Percentiles rank a stretch among this genome's conserved stretches.
Conservation (phyloP, 2,113 vertebrate species). For the Psilopsiagon aymara region DNA sequence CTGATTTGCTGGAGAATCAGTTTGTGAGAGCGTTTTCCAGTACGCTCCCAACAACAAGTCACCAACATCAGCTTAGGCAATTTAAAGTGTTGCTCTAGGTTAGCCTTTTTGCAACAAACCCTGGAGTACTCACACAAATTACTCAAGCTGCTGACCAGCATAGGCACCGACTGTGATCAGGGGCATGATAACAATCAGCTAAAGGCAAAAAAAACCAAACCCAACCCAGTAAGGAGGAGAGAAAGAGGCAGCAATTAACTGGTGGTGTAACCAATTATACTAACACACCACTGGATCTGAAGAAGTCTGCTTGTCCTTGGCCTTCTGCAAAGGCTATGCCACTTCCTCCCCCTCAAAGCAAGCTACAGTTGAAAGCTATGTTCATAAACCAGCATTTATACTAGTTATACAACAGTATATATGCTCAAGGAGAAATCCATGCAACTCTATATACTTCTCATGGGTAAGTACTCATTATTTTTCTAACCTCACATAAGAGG, state of each 20-base stretch:
- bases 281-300: neutral
- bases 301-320: neutral
- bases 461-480: neutral
- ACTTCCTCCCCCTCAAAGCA: neutral
- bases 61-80: neutral
- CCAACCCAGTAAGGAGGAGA: neutral
- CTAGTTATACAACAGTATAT: neutral
- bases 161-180: neutral
- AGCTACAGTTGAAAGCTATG: neutral
- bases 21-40: neutral
- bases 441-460: neutral
- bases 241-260: neutral
- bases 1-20: neutral
- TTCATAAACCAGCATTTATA: neutral
- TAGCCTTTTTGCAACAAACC: neutral
- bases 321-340: neutral
- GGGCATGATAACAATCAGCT: neutral
- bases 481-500: neutral
- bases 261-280: neutral
- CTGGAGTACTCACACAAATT: neutral
- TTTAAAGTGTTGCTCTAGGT: neutral
- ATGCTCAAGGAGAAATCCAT: neutral
- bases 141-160: neutral
- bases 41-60: neutral
- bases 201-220: neutral